Evolutionary conservation across 2,113 vertebrate genomes (phyloP), one percentile per base, ranked within the genome.

Genomic region (Rousettus leschenaultii): DNA sequence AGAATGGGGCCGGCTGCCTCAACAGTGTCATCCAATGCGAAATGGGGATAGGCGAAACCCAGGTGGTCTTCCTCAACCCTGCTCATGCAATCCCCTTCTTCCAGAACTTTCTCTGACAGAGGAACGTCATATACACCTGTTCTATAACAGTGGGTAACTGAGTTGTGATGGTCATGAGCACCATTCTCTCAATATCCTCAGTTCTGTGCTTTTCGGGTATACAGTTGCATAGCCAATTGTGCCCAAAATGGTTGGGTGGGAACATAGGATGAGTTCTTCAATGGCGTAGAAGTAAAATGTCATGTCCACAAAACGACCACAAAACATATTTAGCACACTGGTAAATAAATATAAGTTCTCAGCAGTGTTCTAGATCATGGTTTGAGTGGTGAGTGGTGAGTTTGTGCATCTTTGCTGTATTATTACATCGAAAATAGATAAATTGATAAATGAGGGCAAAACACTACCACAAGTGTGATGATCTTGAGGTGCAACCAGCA

Each of bases 291-390:
- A 93, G 18, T 43, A 92, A 92, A 68, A 85, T 57, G 33, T 91
- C 83, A 74, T 21, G 87, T 85, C 6, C 55, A 85, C 57, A 87
- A 93, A 92, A 87, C 2, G 6, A 75, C 28, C 14, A 78, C 73
- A 55, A 74, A 95, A 94, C 93, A 40, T 53, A 79, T 15, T 70
- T 91, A 87, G 43, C 80, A 63, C 45, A 74, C 38, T 91, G 70
- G 48, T 90, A 94, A 78, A 43, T 73, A 10, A 78, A 43, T 73
- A 10, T 59, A 86, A 75, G 12, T 94, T 89, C 65, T 65, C 57
- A 57, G 30, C 33, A 83, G 92, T 65, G 16, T 86, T 94, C 45
- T 96, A 78, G 53, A 73, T 74, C 63, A 84, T 55, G 24, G 18
- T 89, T 86, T 66, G n/a, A 24, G 26, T 35, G 30, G 3, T 77